phyloP scores from a whole-genome alignment of 2,888 invertebrate species.

The Drosophila rellima region DNA sequence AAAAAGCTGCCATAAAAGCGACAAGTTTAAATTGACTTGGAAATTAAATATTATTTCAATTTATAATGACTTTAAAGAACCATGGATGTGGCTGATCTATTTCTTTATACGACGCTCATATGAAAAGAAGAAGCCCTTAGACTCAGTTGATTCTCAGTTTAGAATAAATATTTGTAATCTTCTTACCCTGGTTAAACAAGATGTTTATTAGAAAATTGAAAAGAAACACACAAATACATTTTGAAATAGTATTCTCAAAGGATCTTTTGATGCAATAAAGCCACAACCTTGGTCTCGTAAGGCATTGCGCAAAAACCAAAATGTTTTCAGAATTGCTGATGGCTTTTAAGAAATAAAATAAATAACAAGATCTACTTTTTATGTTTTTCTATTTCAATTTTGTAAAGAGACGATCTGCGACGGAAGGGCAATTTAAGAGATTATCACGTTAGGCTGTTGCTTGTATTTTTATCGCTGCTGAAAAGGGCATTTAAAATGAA shows the following conservation, averaged over 20 bases:
- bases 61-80: not conserved
- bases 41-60: not conserved
- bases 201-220: constrained; percentile 14
- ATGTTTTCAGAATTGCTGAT: constrained; percentile 44
- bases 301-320: constrained; percentile 54
- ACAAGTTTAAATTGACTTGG: not conserved
- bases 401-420: constrained; percentile 45
- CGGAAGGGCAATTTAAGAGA: constrained; percentile 77
- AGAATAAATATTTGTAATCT: constrained; percentile 8
- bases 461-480: constrained; percentile 50
- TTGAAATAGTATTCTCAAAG: constrained; percentile 6
- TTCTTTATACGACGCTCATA: not conserved
- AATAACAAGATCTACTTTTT: constrained; percentile 77
- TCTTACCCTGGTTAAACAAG: constrained; percentile 13
- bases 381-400: constrained; percentile 53
- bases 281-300: constrained; percentile 72
- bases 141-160: not conserved
- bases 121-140: not conserved
- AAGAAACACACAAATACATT: constrained; percentile 8
- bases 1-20: not conserved
- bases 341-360: constrained; percentile 51
- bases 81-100: not conserved
- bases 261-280: constrained; percentile 41
- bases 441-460: constrained; percentile 77
- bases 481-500: constrained; percentile 58